A percentile compares a stretch with the other conserved stretches of the same genome.
phyloP scores from a whole-genome alignment of 2,113 vertebrate genomes.

The human (Homo sapiens) region DNA sequence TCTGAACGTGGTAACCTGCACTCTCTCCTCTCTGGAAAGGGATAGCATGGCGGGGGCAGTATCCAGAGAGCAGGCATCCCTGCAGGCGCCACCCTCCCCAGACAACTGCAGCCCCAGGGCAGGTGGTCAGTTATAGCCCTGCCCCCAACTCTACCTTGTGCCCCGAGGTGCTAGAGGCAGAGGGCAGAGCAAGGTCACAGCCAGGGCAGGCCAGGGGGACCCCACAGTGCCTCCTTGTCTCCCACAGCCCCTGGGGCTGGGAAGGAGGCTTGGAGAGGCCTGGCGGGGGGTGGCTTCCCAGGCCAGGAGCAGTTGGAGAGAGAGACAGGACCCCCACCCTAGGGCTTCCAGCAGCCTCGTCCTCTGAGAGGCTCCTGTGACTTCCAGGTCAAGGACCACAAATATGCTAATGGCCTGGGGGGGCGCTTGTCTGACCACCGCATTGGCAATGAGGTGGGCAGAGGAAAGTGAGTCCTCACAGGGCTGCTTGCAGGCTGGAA shows the following conservation, averaged over 20 bases:
- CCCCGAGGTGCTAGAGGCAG: background rate
- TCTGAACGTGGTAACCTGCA: background rate
- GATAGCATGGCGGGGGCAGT: fast-evolving
- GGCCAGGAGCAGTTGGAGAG: fast-evolving
- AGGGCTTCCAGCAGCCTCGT: too few species aligned
- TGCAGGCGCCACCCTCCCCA: too few species aligned
- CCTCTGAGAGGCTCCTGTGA: background rate
- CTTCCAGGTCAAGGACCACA: background rate
- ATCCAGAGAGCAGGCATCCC: background rate
- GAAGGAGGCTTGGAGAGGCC: too few species aligned
- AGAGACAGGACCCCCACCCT: background rate
- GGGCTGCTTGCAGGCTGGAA: background rate
- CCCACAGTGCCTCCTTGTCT: background rate
- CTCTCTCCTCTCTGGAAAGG: too few species aligned
- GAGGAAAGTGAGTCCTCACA: too few species aligned
- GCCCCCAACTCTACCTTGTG: background rate
- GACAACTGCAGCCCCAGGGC: too few species aligned
- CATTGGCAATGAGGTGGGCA: fast-evolving
- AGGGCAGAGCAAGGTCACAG: background rate
- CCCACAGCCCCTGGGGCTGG: background rate
- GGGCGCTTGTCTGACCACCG: fast-evolving
- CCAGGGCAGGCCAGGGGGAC: background rate
- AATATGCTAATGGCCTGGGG: fast-evolving
- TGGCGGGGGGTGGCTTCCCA: background rate
- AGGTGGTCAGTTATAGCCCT: background rate